A percentile compares a stretch with the other conserved stretches of the same genome.
phyloP scores from a whole-genome alignment of 2,113 vertebrate species.

The Myanophis thanlyinensis region DNA sequence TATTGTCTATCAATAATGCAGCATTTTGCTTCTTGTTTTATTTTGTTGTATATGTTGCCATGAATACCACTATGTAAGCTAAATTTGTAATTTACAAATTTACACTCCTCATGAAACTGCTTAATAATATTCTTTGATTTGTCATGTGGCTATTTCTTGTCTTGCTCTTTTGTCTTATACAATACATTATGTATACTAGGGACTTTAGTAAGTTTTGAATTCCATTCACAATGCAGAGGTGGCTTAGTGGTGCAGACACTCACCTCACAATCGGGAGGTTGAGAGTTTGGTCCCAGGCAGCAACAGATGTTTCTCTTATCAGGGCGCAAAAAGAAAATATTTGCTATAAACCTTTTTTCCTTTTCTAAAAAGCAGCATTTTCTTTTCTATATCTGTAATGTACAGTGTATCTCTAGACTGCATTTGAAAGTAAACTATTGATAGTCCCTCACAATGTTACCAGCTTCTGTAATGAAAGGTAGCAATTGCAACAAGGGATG shows the following conservation, averaged over 20 bases:
- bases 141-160: neutral
- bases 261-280: neutral
- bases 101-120: neutral
- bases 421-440: neutral
- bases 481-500: slow-evolving; percentile 21
- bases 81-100: neutral
- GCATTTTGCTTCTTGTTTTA: neutral
- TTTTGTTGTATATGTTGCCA: neutral
- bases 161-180: neutral
- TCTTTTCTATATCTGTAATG: neutral
- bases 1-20: neutral
- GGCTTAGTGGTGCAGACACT: neutral
- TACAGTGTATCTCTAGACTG: neutral
- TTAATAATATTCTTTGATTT: neutral
- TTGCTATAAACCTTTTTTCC: neutral
- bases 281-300: neutral
- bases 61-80: neutral
- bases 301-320: neutral
- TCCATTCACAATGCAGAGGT: neutral
- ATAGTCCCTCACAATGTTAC: slow-evolving; percentile 15
- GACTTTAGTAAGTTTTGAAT: neutral
- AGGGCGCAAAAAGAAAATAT: neutral
- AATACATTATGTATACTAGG: neutral
- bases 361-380: neutral
- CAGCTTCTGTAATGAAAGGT: slow-evolving; percentile 14